Conservation (phyloP, 2,888 invertebrate genomes). For the Cheilosia soror region DNA sequence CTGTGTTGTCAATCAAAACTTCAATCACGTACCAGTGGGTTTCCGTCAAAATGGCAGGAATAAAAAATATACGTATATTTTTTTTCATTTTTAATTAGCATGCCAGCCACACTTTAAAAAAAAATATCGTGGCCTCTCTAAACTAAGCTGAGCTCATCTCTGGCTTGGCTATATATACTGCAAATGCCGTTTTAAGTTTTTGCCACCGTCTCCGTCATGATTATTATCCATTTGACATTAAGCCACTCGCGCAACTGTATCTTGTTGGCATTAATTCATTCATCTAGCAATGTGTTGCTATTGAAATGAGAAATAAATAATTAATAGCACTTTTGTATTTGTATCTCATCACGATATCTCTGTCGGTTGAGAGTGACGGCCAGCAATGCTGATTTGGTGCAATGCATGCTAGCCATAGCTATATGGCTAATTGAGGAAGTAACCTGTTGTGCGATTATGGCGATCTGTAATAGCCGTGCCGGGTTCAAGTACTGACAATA, state of each 20-base stretch:
- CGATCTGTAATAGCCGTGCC: background rate
- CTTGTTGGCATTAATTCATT: too few relatives aligned
- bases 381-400: slow-evolving; percentile 19
- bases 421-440: slow-evolving; percentile 58
- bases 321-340: background rate
- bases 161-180: too few relatives aligned
- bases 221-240: too few relatives aligned
- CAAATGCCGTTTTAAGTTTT: too few relatives aligned
- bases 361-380: background rate
- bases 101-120: too few relatives aligned
- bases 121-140: too few relatives aligned
- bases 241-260: too few relatives aligned
- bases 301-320: slow-evolving; percentile 41
- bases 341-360: background rate
- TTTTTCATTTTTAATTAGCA: too few relatives aligned
- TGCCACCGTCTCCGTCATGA: too few relatives aligned
- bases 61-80: too few relatives aligned
- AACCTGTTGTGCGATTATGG: slow-evolving; percentile 38
- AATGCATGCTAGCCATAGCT: slow-evolving; percentile 12
- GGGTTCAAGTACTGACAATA: background rate
- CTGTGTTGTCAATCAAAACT: slow-evolving; percentile 21
- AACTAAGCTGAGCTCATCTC: too few relatives aligned
- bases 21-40: slow-evolving; percentile 27
- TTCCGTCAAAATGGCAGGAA: background rate
- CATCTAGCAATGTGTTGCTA: background rate